Base-by-base conservation (phyloP, 2,888 invertebrate genomes). In the Choristoneura rosaceana region DNA sequence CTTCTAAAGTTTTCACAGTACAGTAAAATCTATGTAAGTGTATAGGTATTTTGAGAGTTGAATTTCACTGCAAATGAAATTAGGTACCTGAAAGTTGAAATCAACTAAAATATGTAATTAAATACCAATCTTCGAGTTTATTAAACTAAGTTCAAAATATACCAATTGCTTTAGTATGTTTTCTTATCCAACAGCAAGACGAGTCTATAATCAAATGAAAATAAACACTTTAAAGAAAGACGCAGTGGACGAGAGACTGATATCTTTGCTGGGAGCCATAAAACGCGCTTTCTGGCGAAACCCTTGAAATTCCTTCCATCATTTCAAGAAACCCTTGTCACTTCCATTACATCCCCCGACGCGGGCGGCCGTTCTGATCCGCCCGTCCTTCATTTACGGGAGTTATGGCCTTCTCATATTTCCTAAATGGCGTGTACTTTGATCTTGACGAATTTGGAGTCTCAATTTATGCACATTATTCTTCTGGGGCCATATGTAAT, bases 241-340 rank as follows among this genome's bases (percentile, higher is more conserved):
- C 79, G 82, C 84, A 85, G 81, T 78, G 80, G 84, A 82, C 81
- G 80, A 80, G 76, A 81, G 82, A 84, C 86, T 84, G 90, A 89
- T 89, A 91, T 91, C 87, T 88, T 81, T 79, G 81, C 73, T 76
- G 78, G 79, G 80, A 81, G 83, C 88, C 87, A 88, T 92, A 92
- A 92, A 92, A 88, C 85, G 85, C 84, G 87, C 84, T 87, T 86
- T 86, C 80, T 80, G 84, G 79, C 77, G 82, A 80, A 85, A 85
- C 88, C 88, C 86, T 88, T 80, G 80, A 85, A 88, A 91, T 91
- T 92, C 88, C 90, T 90, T 89, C 87, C 83, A 91, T 91, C 90
- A 90, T 92, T 91, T 89, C 84, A 84, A 85, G 87, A 82, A 88
- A 91, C 92, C 93, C 93, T 93, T 92, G 92, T 93, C 92, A 91